phyloP scores from a whole-genome alignment of 2,797 vertebrate species.

The Tiaroga cobitis region DNA sequence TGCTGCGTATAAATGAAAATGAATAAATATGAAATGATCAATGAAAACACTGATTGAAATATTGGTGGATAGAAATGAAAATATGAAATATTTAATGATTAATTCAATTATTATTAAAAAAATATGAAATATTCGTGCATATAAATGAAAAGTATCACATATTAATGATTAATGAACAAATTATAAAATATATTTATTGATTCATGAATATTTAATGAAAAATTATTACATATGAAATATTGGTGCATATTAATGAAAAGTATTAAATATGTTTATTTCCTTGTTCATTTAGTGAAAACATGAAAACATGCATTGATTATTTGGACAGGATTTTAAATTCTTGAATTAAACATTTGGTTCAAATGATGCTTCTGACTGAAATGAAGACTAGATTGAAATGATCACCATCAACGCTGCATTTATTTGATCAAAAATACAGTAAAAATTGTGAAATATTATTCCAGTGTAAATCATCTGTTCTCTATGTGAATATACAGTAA shows the following conservation, averaged over 20 bases:
- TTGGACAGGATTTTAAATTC: not conserved
- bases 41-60: not conserved
- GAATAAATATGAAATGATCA: not conserved
- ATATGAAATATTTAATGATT: no score
- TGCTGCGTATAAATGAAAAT: not conserved
- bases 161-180: no score
- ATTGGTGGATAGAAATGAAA: not conserved
- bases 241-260: not conserved
- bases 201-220: no score
- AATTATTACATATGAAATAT: not conserved
- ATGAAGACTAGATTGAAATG: not conserved
- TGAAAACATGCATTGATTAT: not conserved
- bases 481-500: no score
- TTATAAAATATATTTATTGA: no score
- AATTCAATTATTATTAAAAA: no score
- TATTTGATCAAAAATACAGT: not conserved
- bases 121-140: not conserved
- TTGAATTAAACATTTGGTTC: not conserved
- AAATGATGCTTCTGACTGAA: not conserved
- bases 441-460: no score
- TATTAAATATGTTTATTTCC: not conserved
- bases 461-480: no score
- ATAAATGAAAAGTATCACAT: no score
- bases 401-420: not conserved
- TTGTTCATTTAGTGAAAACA: not conserved